Conservation (phyloP, 2,888 invertebrate species). For the Leucania comma region DNA sequence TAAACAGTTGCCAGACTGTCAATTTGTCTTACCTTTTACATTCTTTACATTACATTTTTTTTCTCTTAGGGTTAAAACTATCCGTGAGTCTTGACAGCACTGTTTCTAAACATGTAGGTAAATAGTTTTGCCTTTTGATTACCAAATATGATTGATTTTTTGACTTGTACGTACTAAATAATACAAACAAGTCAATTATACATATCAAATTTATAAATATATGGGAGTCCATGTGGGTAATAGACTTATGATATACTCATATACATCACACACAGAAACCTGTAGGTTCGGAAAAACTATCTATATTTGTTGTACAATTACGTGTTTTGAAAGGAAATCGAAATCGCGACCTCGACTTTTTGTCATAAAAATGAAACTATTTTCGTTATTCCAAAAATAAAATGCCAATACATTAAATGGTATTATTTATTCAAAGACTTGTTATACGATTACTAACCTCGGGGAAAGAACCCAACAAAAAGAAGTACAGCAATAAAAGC, state of each 20-base stretch:
- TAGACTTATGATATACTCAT: neutral
- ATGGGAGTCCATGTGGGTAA: neutral
- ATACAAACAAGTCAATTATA: no score
- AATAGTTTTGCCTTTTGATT: neutral
- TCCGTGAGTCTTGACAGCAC: neutral
- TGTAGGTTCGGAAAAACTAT: neutral
- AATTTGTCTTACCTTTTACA: slow-evolving; percentile 31
- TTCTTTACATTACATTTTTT: slow-evolving; percentile 5
- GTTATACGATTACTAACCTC: neutral
- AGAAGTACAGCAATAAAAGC: neutral
- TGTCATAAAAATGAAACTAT: slow-evolving; percentile 1
- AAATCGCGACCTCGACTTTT: neutral
- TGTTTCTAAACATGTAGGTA: neutral
- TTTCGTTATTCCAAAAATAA: slow-evolving; percentile 1
- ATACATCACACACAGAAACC: neutral
- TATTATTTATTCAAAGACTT: slow-evolving; percentile 9
- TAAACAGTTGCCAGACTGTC: neutral
- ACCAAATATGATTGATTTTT: neutral
- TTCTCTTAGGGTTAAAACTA: neutral
- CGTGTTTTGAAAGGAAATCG: slow-evolving; percentile 7
- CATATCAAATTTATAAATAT: no score
- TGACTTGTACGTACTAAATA: neutral
- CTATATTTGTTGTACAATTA: slow-evolving; percentile 10
- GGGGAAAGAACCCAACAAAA: slow-evolving; percentile 5
- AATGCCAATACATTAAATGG: neutral